Evolutionary conservation across 2,888 invertebrate species (phyloP), one percentile per base, ranked within the genome.

Genomic region (Cantharis rustica): DNA sequence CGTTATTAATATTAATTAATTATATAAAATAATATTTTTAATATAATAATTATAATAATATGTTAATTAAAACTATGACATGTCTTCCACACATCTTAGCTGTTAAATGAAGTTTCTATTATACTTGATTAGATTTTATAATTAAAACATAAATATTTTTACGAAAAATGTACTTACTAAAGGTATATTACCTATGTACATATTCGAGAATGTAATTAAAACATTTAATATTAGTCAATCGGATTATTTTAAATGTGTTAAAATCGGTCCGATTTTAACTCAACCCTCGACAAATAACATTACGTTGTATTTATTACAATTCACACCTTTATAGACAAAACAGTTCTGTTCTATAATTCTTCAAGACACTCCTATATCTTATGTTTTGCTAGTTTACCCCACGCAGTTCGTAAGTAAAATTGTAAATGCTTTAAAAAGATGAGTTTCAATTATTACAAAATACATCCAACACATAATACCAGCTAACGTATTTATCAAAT

Each of bases 381-480:
- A 70, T 73, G 71, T 73, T 31, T 73, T 73, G 73, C 73, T 76
- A 76, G 73, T 73, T 76, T 62, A 61, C 73, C 76, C 76, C 76
- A 76, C 76, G 73, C 76, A 76, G 26, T 71, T 76, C 68, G 73
- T 76, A 71, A 73, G 73, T 76, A 73, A 76, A 76, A 76, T 73
- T 71, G 71, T 73, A 76, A 76, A 68, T 73, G 69, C 61, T 71
- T 62, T 66, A 71, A 70, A 76, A 76, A 66, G 76, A 76, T 76
- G 76, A 76, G 76, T 70, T 76, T 76, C 73, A 69, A 73, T 76
- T 73, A 76, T 76, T 73, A 73, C 76, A 73, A 76, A 76, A 76
- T 76, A 76, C 73, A 76, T 73, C 73, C 76, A 71, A 76, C 76
- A 73, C 73, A 76, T 76, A 63, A 76, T 66, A 70, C 13, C 16